Percentiles rank a stretch among this genome's conserved stretches.
phyloP scores from a whole-genome alignment of 2,797 vertebrate genomes.

The Oreortyx pictus region DNA sequence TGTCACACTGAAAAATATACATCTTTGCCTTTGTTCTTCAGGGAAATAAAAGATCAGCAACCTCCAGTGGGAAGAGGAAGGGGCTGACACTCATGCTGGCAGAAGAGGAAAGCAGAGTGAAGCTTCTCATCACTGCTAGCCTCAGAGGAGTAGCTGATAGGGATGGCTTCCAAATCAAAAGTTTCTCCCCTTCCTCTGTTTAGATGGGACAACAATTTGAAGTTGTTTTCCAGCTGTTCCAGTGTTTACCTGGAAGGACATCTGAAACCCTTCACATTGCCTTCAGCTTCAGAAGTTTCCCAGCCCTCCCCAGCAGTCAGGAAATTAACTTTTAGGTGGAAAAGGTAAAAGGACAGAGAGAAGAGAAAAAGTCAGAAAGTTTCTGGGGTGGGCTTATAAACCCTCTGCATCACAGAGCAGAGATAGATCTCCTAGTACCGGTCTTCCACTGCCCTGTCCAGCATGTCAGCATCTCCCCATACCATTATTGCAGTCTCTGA shows the following conservation, averaged over 20 bases:
- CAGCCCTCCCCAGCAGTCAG: not conserved
- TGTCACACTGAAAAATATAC: fast-evolving
- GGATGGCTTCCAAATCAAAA: not conserved
- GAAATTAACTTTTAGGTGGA: not conserved
- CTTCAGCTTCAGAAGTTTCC: not conserved
- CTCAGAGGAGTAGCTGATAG: not conserved
- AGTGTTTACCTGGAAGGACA: not conserved
- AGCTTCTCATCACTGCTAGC: not conserved
- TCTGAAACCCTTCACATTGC: not conserved
- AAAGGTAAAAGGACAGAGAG: not conserved
- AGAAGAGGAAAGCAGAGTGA: not conserved
- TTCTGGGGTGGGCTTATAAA: not conserved
- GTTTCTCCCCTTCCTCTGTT: not conserved
- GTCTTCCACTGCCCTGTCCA: fast-evolving
- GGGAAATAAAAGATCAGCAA: not conserved
- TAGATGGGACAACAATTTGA: not conserved
- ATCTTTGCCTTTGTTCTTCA: not conserved
- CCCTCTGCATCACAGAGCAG: fast-evolving
- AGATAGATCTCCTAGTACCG: not conserved
- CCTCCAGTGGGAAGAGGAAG: not conserved
- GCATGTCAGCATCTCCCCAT: not conserved
- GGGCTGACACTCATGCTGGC: not conserved
- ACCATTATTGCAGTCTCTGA: not conserved
- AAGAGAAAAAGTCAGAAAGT: not conserved
- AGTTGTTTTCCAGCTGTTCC: not conserved